Evolutionary conservation across 2,888 invertebrate genomes (phyloP), one percentile per base, ranked within the genome.

Genomic region (Yponomeuta evonymella): DNA sequence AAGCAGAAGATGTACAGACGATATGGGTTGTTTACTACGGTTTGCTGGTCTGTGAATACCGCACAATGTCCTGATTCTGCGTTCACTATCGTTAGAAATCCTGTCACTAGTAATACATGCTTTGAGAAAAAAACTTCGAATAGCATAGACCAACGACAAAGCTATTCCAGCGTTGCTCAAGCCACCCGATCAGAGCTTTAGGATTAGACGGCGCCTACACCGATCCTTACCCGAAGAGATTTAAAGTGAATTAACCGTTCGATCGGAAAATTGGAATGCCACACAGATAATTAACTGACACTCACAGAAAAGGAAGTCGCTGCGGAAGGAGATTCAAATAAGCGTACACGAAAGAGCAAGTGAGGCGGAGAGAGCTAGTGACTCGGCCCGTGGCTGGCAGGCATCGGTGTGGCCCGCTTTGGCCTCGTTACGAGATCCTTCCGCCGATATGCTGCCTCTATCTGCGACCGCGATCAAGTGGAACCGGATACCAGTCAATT

Each of bases 201-300:
- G 43, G 89, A 90, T 90, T 90, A 90, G 87, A 85, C 84, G 83
- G 81, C 85, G 83, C 84, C 87, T 85, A 84, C 80, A 85, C 81
- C 80, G 83, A 81, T 85, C 86, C 88, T 87, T 89, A 90, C 86
- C 84, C 88, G 89, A 88, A 89, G 86, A 90, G 90, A 92, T 91
- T 92, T 91, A 91, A 92, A 91, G 89, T 90, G 90, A 92, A 89
- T 91, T 92, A 90, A 87, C 90, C 90, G 84, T 90, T 92, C 91
- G 89, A 90, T 90, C 89, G 91, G 90, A 92, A 92, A 92, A 92
- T 91, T 92, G 92, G 89, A 90, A 91, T 89, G 90, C 91, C 91
- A 90, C 91, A 90, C 88, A 91, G 91, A 92, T 92, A 92, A 92
- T 92, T 92, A 92, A 90, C 91, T 92, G 92, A 92, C 92, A 92